A percentile compares a stretch with the other conserved stretches of the same genome.
Evolutionary conservation across 1,140 invertebrate species (phyloP).

Genomic region (Drosophila rhopaloa): DNA sequence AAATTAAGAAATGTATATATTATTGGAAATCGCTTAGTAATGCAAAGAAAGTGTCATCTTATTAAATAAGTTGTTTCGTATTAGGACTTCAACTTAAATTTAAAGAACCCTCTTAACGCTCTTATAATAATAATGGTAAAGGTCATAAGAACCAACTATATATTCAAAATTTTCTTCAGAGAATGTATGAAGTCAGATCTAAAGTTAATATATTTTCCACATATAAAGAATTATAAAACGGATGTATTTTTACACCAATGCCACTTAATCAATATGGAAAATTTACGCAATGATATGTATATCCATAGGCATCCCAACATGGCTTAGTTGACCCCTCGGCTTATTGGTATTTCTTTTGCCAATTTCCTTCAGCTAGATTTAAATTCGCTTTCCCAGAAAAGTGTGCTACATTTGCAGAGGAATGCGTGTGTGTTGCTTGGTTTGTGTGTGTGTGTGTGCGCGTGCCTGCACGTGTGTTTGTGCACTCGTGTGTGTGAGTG

Average conservation of each 20-base stretch:
- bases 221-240: constrained; percentile 2
- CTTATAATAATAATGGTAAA: background rate
- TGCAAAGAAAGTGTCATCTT: too few relatives aligned
- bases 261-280: constrained; percentile 33
- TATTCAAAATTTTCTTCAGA: too few relatives aligned
- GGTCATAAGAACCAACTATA: too few relatives aligned
- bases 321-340: constrained; percentile 51
- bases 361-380: constrained; percentile 30
- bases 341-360: constrained; percentile 61
- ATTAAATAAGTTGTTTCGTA: too few relatives aligned
- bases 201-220: too few relatives aligned
- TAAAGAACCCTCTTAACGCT: too few relatives aligned
- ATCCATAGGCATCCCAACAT: constrained; percentile 7
- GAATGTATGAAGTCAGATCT: too few relatives aligned
- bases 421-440: constrained; percentile 13
- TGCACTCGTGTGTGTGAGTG: constrained; percentile 61
- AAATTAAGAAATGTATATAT: background rate
- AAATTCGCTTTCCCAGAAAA: constrained; percentile 47
- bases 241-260: constrained; percentile 19
- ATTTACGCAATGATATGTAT: constrained; percentile 2
- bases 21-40: background rate
- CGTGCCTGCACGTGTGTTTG: constrained; percentile 26
- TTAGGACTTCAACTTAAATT: too few relatives aligned
- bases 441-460: constrained; percentile 2
- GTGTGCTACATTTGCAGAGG: constrained; percentile 54